Evolutionary conservation across 2,888 invertebrate species (phyloP).

Genomic region (Tenthredo notha): DNA sequence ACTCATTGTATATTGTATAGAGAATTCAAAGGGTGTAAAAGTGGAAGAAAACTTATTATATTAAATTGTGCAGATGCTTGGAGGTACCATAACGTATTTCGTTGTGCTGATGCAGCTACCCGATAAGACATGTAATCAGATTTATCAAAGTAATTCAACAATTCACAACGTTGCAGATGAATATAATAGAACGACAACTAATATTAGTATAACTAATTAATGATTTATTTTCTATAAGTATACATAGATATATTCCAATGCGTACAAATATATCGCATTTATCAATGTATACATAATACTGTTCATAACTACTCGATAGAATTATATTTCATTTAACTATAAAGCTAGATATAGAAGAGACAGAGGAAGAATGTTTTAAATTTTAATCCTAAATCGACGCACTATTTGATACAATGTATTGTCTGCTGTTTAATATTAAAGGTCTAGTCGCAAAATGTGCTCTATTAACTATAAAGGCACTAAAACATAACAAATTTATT

Average conservation of each 20-base stretch:
- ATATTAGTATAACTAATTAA: neutral
- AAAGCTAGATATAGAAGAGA: neutral
- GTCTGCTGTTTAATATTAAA: constrained; percentile 25
- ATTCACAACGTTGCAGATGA: neutral
- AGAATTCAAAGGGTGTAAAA: neutral
- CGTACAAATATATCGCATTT: neutral
- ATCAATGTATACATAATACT: neutral
- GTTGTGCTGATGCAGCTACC: neutral
- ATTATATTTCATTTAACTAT: neutral
- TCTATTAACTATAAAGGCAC: constrained; percentile 49
- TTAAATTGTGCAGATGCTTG: neutral
- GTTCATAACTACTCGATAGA: neutral
- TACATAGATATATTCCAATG: neutral
- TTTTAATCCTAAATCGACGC: neutral
- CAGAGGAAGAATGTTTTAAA: neutral
- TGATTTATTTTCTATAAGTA: neutral
- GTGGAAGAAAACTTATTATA: neutral
- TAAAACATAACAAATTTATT: constrained; percentile 46
- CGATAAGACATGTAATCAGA: neutral
- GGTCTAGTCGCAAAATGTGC: constrained; percentile 36
- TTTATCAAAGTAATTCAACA: neutral
- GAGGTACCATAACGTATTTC: neutral
- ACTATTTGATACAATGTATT: constrained; percentile 38
- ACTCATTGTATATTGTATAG: neutral
- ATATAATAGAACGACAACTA: neutral